Percentiles rank a stretch among this genome's conserved stretches.
Conservation (phyloP, 2,888 invertebrate species). For the Ceriagrion tenellum region DNA sequence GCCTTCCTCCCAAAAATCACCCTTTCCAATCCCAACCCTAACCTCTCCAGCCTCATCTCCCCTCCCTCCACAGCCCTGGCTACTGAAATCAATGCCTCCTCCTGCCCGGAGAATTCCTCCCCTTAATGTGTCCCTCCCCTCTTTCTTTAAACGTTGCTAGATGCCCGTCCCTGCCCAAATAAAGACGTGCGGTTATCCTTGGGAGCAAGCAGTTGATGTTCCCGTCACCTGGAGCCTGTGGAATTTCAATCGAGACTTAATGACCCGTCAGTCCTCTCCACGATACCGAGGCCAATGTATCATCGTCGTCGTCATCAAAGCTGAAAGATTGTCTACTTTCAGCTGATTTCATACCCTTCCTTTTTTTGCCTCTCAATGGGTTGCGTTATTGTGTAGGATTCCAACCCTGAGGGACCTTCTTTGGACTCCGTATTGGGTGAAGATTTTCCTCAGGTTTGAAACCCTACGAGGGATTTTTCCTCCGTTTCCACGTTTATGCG, state of each 20-base stretch:
- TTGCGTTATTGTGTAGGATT: no score
- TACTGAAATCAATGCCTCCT: not conserved
- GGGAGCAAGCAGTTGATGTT: not conserved
- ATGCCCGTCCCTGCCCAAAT: not conserved
- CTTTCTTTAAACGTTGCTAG: not conserved
- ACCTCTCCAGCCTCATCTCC: not conserved
- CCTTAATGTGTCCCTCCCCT: not conserved
- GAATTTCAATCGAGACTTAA: not conserved
- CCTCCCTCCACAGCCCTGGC: not conserved
- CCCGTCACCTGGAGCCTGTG: slow-evolving; percentile 3
- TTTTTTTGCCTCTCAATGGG: no score
- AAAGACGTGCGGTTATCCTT: slow-evolving; percentile 35
- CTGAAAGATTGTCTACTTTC: not conserved
- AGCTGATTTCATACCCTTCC: not conserved
- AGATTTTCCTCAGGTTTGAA: no score
- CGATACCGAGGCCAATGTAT: not conserved
- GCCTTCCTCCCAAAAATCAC: not conserved
- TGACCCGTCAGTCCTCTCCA: not conserved
- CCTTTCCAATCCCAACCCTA: not conserved
- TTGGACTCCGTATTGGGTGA: no score
- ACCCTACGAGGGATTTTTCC: no score
- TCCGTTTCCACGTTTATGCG: no score
- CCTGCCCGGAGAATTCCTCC: not conserved
- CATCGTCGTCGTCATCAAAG: not conserved
- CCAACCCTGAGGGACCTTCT: no score